Base-by-base conservation (phyloP, 1,140 invertebrate species). In the Metaphire vulgaris region DNA sequence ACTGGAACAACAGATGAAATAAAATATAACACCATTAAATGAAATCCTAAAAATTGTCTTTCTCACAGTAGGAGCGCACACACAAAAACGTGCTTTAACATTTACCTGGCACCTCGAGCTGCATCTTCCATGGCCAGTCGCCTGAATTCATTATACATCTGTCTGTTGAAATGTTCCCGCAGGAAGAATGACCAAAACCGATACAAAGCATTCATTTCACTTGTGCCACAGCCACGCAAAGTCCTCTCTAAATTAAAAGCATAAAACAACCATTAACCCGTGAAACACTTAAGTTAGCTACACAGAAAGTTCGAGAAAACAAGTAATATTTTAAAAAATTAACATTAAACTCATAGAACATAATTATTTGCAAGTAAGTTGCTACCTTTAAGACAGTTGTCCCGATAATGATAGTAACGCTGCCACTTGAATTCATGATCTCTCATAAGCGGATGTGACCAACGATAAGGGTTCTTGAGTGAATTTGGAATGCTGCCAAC, bases 171-270 rank as follows among this genome's bases (percentile, higher is more conserved):
- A 86, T 99, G 96, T 84, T 99, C 96, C 73, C 97, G 88, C 67
- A 99, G 89, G 88, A 99, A 99, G 90, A 99, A 98, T 30, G 97
- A 99, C 97, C 97, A 99, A 88, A 99, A 99, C 76, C 97, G 89
- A 88, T 96, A 98, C 0, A 98, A 88, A 0, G 96, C 98, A 85
- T 98, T 97, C 96, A 98, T 98, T 86, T 97, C 95, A 83, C 93
- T 93, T 16, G 94, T 92, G 0, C 95, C 95, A 81, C 91, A 91
- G 70, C 95, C 95, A 64, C 94, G 88, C 83, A 91, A 90, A 85
- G 92, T 92, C 74, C 95, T 90, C 84, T 84, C 82, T 74, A 81
- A 79, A 34, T 29, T 12, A 14, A 12, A n/a, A 69, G 6, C 14
- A 69, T 2, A 26, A 69, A 69, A 6, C n/a, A 31, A 2, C 67